Evolutionary conservation across 2,888 invertebrate species (phyloP).

Genomic region (Acanthococcus lagerstroemiae): DNA sequence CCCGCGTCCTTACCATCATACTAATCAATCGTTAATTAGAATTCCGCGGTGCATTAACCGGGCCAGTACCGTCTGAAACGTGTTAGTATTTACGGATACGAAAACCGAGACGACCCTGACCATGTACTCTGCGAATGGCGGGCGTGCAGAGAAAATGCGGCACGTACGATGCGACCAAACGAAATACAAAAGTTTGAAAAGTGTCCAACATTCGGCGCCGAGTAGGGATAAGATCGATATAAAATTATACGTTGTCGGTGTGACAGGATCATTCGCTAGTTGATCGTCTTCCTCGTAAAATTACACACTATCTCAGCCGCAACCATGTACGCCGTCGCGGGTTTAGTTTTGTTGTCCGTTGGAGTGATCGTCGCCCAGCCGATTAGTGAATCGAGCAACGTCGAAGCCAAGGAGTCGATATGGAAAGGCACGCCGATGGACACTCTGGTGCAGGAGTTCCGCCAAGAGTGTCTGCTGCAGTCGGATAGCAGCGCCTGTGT

Average conservation of each 20-base stretch:
- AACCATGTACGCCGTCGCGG: neutral
- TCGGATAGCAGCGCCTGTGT: slow-evolving; percentile 71
- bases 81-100: slow-evolving; percentile 21
- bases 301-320: neutral
- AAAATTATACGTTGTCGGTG: neutral
- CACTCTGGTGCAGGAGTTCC: slow-evolving; percentile 63
- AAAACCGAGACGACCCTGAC: slow-evolving; percentile 21
- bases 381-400: slow-evolving; percentile 3
- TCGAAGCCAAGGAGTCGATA: slow-evolving; percentile 41
- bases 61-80: neutral
- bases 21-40: neutral
- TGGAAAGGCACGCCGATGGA: slow-evolving; percentile 65
- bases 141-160: slow-evolving; percentile 11
- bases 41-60: neutral
- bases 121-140: neutral
- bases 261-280: neutral
- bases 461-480: slow-evolving; percentile 60
- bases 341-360: slow-evolving; percentile 12
- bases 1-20: too few relatives aligned
- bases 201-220: slow-evolving; percentile 3
- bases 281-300: slow-evolving; percentile 1
- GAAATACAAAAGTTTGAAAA: slow-evolving; percentile 18
- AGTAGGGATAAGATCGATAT: slow-evolving; percentile 8
- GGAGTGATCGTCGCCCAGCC: slow-evolving; percentile 29
- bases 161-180: slow-evolving; percentile 7